Evolutionary conservation across 1,140 invertebrate species (phyloP), one percentile per base, ranked within the genome.

Genomic region (Uloborus diversus): DNA sequence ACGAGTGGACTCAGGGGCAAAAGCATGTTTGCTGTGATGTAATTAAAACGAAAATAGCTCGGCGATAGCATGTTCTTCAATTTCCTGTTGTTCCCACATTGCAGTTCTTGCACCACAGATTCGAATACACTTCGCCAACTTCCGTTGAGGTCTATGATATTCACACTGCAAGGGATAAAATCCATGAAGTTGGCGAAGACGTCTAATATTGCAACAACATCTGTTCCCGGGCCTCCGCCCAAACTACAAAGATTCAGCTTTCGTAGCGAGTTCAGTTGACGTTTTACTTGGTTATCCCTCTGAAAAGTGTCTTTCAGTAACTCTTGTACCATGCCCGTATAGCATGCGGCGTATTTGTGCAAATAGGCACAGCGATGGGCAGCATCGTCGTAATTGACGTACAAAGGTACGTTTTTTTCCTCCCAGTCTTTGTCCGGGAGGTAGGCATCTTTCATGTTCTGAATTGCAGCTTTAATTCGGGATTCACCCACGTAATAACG

Each of bases 211-310:
- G 25, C 64, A 0, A 68, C 13, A 14, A 68, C 14, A 68, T 68
- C 64, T 17, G 64, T 68, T 49, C 64, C 64, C 2, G 64, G 64
- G 3, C 64, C 64, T 28, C 64, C 64, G 4, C 64, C 64, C 27
- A 68, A 51, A 51, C 64, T 51, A 47, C 64, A 68, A 14, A 68
- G 4, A 4, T 27, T 68, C 3, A 68, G 23, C 9, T 47, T n/a
- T n/a, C n/a, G n/a, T n/a, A n/a, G n/a, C n/a, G n/a, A n/a, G n/a
- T n/a, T n/a, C n/a, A n/a, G n/a, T n/a, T n/a, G n/a, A n/a, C n/a
- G n/a, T n/a, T n/a, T n/a, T n/a, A n/a, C n/a, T n/a, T n/a, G n/a
- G n/a, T n/a, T n/a, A n/a, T n/a, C n/a, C n/a, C n/a, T n/a, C 9
- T 4, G 3, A n/a, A 68, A 3, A 28, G 30, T 28, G 3, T 51